These are phyloP conservation scores for Sminthurides aquaticus DNA, from an alignment of 2,888 invertebrate genomes.

Conservation along the genomic window DNA sequence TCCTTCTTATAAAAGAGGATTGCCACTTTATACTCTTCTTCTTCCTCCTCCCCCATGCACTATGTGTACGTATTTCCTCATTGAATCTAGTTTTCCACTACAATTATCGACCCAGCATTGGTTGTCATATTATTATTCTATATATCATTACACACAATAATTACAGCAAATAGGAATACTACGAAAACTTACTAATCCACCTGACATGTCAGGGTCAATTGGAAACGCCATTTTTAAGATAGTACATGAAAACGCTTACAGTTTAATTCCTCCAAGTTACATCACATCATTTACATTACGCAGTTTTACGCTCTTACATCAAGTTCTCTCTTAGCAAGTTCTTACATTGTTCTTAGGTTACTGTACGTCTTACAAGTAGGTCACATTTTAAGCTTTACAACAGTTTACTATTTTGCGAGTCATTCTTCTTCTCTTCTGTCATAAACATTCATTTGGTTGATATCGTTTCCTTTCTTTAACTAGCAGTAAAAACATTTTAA, in stretches of 20 bases:
- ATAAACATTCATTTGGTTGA: not conserved
- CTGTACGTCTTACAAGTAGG: not conserved
- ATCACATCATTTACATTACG: not conserved
- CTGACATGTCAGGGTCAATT: not conserved
- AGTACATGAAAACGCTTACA: not conserved
- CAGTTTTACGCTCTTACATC: not conserved
- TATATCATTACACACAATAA: not conserved
- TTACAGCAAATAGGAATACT: not conserved
- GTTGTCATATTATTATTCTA: not conserved
- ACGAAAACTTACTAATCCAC: not conserved
- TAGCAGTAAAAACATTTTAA: not conserved
- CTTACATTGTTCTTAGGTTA: not conserved
- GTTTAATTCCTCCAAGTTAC: not conserved
- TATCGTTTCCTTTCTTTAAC: not conserved
- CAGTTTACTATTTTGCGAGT: not conserved
- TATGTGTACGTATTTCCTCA: not conserved
- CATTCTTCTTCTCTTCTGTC: not conserved
- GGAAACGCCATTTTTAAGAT: not conserved
- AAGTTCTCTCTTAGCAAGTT: not conserved
- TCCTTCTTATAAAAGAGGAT: too few relatives aligned
- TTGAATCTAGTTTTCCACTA: too few relatives aligned
- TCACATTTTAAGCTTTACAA: not conserved
- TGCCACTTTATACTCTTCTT: too few relatives aligned
- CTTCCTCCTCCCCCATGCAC: too few relatives aligned
- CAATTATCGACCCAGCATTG: not conserved